phyloP scores from a whole-genome alignment of 2,888 invertebrate genomes.

The Diplolepis rosae region DNA sequence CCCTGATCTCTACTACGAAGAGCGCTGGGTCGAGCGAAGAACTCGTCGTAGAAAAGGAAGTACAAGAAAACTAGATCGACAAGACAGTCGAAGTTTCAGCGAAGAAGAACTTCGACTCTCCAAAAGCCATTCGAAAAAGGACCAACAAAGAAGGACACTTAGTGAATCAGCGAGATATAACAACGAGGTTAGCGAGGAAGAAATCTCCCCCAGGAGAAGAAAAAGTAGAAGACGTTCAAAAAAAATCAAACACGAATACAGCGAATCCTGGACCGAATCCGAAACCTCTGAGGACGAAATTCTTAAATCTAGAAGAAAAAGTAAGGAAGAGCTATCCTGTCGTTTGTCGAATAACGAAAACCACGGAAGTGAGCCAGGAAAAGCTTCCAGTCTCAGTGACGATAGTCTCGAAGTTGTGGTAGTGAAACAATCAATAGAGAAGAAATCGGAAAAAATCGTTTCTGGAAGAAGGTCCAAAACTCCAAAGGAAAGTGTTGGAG shows the following conservation, averaged over 20 bases:
- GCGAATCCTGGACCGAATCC: slow-evolving; percentile 74
- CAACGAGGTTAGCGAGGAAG: slow-evolving; percentile 44
- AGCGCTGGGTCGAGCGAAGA: slow-evolving; percentile 66
- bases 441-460: slow-evolving; percentile 63
- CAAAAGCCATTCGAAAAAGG: slow-evolving; percentile 62
- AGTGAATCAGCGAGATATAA: slow-evolving; percentile 69
- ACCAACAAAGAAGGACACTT: slow-evolving; percentile 58
- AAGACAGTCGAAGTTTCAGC: slow-evolving; percentile 69
- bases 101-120: slow-evolving; percentile 65
- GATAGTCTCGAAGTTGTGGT: slow-evolving; percentile 70
- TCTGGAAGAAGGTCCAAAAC: slow-evolving; percentile 61
- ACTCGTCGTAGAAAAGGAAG: slow-evolving; percentile 59
- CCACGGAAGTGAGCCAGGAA: slow-evolving; percentile 33
- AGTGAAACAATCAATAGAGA: slow-evolving; percentile 63
- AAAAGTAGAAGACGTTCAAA: slow-evolving; percentile 43
- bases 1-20: slow-evolving; percentile 66
- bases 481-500: slow-evolving; percentile 57
- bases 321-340: neutral
- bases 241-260: slow-evolving; percentile 53
- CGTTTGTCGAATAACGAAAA: slow-evolving; percentile 53
- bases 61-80: slow-evolving; percentile 59
- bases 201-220: slow-evolving; percentile 36
- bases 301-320: slow-evolving; percentile 31
- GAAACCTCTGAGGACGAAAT: slow-evolving; percentile 54
- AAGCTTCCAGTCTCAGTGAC: slow-evolving; percentile 59